phyloP scores from a whole-genome alignment of 2,113 vertebrate genomes.

The Hylia prasina region DNA sequence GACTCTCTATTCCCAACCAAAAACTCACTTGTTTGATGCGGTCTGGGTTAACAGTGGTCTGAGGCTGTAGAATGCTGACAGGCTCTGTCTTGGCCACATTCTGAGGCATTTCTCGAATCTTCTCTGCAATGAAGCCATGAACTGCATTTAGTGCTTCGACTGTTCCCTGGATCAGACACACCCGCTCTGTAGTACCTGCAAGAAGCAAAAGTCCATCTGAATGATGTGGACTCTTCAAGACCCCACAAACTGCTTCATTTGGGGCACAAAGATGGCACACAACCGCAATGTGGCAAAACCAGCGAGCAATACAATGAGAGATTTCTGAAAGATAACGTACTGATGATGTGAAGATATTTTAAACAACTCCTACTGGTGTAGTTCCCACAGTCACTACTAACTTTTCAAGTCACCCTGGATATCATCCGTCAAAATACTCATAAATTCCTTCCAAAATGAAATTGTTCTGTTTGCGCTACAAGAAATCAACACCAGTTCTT shows the following conservation, averaged over 20 bases:
- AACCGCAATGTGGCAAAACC: background rate
- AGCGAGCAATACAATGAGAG: background rate
- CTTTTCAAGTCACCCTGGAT: background rate
- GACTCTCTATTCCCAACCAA: conserved; percentile 67
- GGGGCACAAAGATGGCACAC: background rate
- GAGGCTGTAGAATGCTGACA: conserved; percentile 98
- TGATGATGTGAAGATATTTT: background rate
- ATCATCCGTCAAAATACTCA: background rate
- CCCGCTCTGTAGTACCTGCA: conserved; percentile 95
- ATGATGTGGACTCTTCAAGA: background rate
- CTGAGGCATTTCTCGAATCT: conserved; percentile 99
- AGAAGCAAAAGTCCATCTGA: conserved; percentile 14
- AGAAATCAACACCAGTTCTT: background rate
- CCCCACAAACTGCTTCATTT: background rate
- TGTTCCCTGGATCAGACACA: conserved; percentile 99
- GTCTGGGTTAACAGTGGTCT: conserved; percentile 98
- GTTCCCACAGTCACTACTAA: background rate
- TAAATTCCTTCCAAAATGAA: background rate
- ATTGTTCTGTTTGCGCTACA: background rate
- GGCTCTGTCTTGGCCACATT: conserved; percentile 98
- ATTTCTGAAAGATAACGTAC: background rate
- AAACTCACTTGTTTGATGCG: conserved; percentile 98
- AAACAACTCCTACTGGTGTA: background rate
- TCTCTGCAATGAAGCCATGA: conserved; percentile 99
- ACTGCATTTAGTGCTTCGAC: conserved; percentile 98